Evolutionary conservation across 2,888 invertebrate genomes (phyloP).

Genomic region (Drosophila villosipedis): DNA sequence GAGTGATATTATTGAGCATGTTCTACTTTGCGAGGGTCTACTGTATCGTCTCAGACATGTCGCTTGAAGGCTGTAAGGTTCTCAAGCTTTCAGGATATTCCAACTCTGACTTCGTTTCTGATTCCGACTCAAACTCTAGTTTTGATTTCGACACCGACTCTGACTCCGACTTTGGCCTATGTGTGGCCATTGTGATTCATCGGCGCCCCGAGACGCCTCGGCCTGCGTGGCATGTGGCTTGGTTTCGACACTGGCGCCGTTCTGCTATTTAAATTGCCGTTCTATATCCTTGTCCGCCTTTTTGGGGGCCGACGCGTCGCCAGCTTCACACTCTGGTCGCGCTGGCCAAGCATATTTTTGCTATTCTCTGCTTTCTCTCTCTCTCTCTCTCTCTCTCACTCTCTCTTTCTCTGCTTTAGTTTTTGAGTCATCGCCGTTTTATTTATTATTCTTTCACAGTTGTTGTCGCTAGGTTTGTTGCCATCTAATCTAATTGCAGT

Average conservation of each 20-base stretch:
- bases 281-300: slow-evolving; percentile 69
- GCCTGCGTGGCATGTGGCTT: slow-evolving; percentile 61
- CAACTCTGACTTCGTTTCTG: slow-evolving; percentile 7
- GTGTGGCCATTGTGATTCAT: slow-evolving; percentile 67
- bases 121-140: slow-evolving; percentile 16
- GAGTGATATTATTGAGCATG: background rate
- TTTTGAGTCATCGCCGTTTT: slow-evolving; percentile 70
- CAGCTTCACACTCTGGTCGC: slow-evolving; percentile 62
- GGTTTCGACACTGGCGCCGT: slow-evolving; percentile 79
- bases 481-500: slow-evolving; percentile 66
- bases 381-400: background rate
- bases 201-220: slow-evolving; percentile 38
- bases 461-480: slow-evolving; percentile 33
- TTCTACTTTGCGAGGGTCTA: background rate
- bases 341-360: slow-evolving; percentile 29
- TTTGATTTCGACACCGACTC: slow-evolving; percentile 4
- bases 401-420: slow-evolving; percentile 3
- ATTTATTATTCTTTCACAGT: slow-evolving; percentile 60
- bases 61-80: slow-evolving; percentile 28
- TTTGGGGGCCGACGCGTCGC: slow-evolving; percentile 58
- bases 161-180: slow-evolving; percentile 18
- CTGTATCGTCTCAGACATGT: slow-evolving; percentile 14
- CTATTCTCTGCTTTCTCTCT: slow-evolving; percentile 2
- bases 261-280: slow-evolving; percentile 74
- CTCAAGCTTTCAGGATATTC: slow-evolving; percentile 3